A percentile compares a stretch with the other conserved stretches of the same genome.
Conservation (phyloP, 2,113 vertebrate species). For the Anarhynchus alexandrinus region DNA sequence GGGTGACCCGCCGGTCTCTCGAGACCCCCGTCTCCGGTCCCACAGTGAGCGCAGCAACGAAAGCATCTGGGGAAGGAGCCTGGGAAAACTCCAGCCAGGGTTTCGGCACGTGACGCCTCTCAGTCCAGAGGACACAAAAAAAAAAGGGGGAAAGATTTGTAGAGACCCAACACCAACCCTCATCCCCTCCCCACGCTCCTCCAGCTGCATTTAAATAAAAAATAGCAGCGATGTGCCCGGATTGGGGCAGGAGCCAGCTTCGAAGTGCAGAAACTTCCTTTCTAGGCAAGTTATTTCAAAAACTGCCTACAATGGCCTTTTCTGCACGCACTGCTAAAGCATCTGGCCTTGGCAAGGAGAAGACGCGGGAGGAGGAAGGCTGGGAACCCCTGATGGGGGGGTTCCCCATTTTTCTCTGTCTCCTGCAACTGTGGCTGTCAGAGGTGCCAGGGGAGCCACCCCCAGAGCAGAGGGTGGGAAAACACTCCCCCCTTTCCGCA, state of each 20-base stretch:
- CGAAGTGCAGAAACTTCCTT: slow-evolving; percentile 60
- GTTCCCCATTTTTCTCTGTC: background rate
- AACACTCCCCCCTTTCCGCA: background rate
- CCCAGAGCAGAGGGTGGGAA: background rate
- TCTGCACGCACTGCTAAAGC: slow-evolving; percentile 10
- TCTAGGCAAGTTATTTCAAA: slow-evolving; percentile 65
- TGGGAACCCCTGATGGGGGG: background rate
- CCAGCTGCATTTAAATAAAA: slow-evolving; percentile 9
- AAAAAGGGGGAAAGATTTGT: background rate
- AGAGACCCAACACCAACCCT: background rate
- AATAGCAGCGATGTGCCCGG: background rate
- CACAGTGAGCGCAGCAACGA: background rate
- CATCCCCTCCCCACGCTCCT: background rate
- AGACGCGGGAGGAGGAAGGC: background rate
- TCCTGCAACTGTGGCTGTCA: background rate
- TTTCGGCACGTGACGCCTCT: background rate
- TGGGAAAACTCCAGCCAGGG: slow-evolving; percentile 44
- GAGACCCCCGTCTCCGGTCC: background rate
- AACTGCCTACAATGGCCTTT: slow-evolving; percentile 54
- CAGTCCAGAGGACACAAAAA: background rate
- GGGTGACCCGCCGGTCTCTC: background rate
- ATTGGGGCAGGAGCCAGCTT: slow-evolving; percentile 42
- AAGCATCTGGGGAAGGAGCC: background rate
- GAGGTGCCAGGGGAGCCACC: background rate
- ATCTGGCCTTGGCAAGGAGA: slow-evolving; percentile 48